phyloP scores from a whole-genome alignment of 2,113 vertebrate genomes.

The Epinephelus fuscoguttatus region DNA sequence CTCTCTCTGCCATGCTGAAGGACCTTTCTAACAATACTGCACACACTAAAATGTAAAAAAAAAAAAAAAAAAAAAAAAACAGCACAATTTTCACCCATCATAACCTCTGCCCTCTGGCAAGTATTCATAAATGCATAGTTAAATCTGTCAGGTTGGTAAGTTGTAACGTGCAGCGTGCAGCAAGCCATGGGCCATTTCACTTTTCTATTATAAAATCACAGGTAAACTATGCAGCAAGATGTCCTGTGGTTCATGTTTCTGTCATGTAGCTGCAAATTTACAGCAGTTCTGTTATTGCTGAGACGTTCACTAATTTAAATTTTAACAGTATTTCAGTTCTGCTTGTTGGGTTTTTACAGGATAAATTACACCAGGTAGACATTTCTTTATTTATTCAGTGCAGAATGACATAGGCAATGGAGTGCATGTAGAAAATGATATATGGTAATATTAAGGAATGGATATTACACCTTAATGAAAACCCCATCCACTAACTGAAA shows the following conservation, averaged over 20 bases:
- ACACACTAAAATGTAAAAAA: not conserved
- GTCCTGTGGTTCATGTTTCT: not conserved
- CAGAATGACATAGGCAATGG: not conserved
- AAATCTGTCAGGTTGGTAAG: slow-evolving; percentile 14
- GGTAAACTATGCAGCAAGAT: not conserved
- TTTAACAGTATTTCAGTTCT: not conserved
- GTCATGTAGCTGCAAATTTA: slow-evolving; percentile 13
- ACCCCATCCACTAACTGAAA: too few species aligned
- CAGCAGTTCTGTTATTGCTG: not conserved
- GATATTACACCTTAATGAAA: not conserved
- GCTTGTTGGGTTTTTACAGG: not conserved
- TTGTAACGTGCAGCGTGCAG: slow-evolving; percentile 31
- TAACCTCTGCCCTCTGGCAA: slow-evolving; percentile 4
- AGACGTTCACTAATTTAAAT: slow-evolving; percentile 7
- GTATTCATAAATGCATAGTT: slow-evolving; percentile 9
- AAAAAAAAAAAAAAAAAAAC: not conserved
- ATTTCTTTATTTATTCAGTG: not conserved
- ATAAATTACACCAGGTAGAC: not conserved
- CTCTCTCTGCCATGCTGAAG: slow-evolving; percentile 1
- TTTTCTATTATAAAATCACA: slow-evolving; percentile 34
- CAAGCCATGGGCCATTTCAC: slow-evolving; percentile 58
- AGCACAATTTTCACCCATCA: slow-evolving; percentile 14
- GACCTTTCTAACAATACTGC: not conserved
- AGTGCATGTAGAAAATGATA: slow-evolving; percentile 4
- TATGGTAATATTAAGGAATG: not conserved